Conservation (phyloP, 2,888 invertebrate genomes). For the Sarcophaga rosellei region DNA sequence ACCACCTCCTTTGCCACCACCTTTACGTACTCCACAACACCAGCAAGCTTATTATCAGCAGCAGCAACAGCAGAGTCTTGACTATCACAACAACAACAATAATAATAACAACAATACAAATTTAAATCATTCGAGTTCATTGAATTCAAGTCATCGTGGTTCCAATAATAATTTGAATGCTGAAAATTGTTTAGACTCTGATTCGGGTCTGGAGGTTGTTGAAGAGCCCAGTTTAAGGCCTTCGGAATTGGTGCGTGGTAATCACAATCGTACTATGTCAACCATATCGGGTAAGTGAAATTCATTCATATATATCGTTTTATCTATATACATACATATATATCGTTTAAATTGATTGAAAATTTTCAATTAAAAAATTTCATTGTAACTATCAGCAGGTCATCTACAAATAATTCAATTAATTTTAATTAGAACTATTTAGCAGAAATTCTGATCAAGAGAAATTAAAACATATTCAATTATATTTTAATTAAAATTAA, state of each 20-base stretch:
- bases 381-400: no score
- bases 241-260: slow-evolving; percentile 85
- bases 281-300: slow-evolving; percentile 82
- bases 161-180: slow-evolving; percentile 70
- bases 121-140: slow-evolving; percentile 65
- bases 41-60: slow-evolving; percentile 13
- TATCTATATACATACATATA: neutral
- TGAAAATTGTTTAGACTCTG: slow-evolving; percentile 77
- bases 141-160: slow-evolving; percentile 63
- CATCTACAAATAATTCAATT: no score
- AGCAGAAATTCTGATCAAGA: no score
- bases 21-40: slow-evolving; percentile 81
- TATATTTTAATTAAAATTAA: no score
- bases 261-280: slow-evolving; percentile 83
- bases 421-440: no score
- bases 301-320: neutral
- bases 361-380: neutral
- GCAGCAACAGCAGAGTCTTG: slow-evolving; percentile 37
- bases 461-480: no score
- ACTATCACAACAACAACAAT: slow-evolving; percentile 32
- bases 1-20: slow-evolving; percentile 87
- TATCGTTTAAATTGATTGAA: neutral
- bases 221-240: slow-evolving; percentile 87
- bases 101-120: slow-evolving; percentile 63
- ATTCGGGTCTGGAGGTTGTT: slow-evolving; percentile 83